A percentile compares a stretch with the other conserved stretches of the same genome.
These are phyloP conservation scores for Periophthalmus magnuspinnatus DNA, from an alignment of 2,797 vertebrate species.

Conservation along the genomic window DNA sequence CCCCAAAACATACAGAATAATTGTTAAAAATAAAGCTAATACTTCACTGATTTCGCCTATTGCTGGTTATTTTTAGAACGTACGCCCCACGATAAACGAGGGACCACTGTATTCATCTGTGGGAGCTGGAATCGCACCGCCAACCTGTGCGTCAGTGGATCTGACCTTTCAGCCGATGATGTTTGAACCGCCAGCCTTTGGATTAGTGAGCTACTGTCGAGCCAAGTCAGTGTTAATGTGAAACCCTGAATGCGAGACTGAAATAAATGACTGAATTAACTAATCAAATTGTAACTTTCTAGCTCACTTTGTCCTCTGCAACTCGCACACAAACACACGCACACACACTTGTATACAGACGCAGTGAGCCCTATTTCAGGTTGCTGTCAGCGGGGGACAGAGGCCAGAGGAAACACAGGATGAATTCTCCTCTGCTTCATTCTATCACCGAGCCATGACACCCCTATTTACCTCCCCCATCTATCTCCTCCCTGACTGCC, in stretches of 20 bases:
- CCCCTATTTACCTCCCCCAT: conserved; percentile 77
- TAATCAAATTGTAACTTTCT: not conserved
- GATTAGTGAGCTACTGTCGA: too few species aligned
- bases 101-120: too few species aligned
- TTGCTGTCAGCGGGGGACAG: conserved; percentile 73
- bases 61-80: too few species aligned
- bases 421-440: conserved; percentile 76
- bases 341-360: conserved; percentile 55
- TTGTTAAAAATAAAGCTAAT: too few species aligned
- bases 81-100: too few species aligned
- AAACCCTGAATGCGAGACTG: not conserved
- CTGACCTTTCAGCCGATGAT: too few species aligned
- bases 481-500: conserved; percentile 67
- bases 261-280: not conserved
- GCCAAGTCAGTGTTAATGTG: not conserved
- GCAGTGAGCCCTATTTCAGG: conserved; percentile 71
- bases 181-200: too few species aligned
- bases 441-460: conserved; percentile 75
- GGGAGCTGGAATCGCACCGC: too few species aligned
- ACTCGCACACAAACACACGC: conserved; percentile 22
- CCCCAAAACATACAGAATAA: too few species aligned
- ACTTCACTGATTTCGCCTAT: too few species aligned
- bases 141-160: too few species aligned
- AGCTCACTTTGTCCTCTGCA: conserved; percentile 19
- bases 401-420: conserved; percentile 72